phyloP scores from a whole-genome alignment of 1,140 invertebrate genomes.

The Drosophila simulans region DNA sequence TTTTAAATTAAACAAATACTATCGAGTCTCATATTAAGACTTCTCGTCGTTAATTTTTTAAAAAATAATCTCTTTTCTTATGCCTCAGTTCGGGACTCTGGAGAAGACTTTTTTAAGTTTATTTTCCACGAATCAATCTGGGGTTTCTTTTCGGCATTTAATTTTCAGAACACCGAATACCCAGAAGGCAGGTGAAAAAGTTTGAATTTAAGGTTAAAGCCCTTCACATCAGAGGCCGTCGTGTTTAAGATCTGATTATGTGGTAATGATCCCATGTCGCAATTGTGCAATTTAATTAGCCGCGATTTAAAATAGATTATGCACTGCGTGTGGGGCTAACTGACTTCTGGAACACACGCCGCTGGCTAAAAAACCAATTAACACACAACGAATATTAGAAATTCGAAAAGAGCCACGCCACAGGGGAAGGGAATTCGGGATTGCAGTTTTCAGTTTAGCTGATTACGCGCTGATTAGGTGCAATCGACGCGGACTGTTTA shows the following conservation, averaged over 20 bases:
- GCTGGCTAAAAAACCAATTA: conserved; percentile 66
- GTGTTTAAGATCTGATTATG: background rate
- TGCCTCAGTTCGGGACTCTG: background rate
- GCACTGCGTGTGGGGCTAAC: conserved; percentile 19
- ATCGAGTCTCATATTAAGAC: too few species aligned
- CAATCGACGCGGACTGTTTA: conserved; percentile 35
- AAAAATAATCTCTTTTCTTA: too few species aligned
- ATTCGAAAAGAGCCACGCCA: background rate
- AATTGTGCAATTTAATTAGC: conserved; percentile 49
- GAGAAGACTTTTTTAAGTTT: conserved; percentile 34
- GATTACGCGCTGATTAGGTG: conserved; percentile 55
- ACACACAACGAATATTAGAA: conserved; percentile 52
- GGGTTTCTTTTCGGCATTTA: background rate
- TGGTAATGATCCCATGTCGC: background rate
- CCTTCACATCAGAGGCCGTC: background rate
- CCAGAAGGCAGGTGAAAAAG: background rate
- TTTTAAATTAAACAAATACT: too few species aligned
- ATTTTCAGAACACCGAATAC: background rate
- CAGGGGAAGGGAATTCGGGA: background rate
- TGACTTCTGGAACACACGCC: conserved; percentile 37
- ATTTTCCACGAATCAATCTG: conserved; percentile 25
- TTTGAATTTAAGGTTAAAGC: conserved; percentile 21
- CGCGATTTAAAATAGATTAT: conserved; percentile 61
- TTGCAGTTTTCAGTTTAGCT: conserved; percentile 36
- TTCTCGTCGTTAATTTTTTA: too few species aligned